A percentile compares a stretch with the other conserved stretches of the same genome.
phyloP scores from a whole-genome alignment of 1,140 invertebrate species.

The Drosophila obscura region DNA sequence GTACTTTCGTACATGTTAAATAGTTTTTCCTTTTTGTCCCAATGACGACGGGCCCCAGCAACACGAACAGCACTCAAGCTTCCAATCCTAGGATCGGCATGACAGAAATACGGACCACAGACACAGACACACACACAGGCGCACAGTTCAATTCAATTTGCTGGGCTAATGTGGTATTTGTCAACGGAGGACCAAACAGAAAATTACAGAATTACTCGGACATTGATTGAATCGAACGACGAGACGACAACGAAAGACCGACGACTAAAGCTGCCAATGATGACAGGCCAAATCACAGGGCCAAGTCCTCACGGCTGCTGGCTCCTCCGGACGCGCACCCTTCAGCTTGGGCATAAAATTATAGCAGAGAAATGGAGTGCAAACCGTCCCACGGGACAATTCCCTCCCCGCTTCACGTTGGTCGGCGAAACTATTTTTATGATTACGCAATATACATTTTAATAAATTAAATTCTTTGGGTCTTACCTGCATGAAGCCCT shows the following conservation, averaged over 20 bases:
- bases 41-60: conserved; percentile 9
- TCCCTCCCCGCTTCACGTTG: too few relatives aligned
- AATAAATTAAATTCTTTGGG: conserved; percentile 70
- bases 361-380: conserved; percentile 71
- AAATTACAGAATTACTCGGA: conserved; percentile 81
- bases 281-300: conserved; percentile 35
- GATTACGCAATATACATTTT: conserved; percentile 73
- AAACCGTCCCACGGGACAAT: conserved; percentile 39
- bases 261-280: conserved; percentile 46
- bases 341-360: conserved; percentile 58
- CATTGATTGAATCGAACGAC: conserved; percentile 78
- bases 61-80: conserved; percentile 57
- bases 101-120: conserved; percentile 24
- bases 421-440: conserved; percentile 41
- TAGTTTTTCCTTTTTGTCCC: conserved; percentile 56
- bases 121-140: conserved; percentile 35
- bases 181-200: conserved; percentile 71
- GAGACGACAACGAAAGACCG: conserved; percentile 8
- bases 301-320: conserved; percentile 13
- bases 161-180: conserved; percentile 80
- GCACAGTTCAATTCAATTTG: conserved; percentile 77
- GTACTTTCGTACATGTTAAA: conserved; percentile 53
- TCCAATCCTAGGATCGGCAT: conserved; percentile 35
- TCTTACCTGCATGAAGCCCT: conserved; percentile 90
- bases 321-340: not conserved